Base-by-base conservation (phyloP, 2,113 vertebrate genomes). In the Nothobranchius furzeri region DNA sequence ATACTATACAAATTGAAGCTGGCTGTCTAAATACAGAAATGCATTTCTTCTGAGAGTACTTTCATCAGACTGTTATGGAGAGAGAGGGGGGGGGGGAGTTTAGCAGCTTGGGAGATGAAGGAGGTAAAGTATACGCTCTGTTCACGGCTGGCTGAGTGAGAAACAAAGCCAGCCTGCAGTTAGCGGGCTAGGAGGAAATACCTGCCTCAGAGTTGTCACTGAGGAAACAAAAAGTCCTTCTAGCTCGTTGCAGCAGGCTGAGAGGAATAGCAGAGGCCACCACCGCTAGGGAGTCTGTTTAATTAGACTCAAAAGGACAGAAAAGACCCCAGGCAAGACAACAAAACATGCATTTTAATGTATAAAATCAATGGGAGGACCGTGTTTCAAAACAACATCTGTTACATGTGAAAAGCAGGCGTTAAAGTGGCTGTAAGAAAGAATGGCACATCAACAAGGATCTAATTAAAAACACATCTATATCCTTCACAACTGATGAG, bases 101-200 rank as follows among this genome's bases (percentile, higher is more conserved):
- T 36, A 79, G 51, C 25, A 65, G 64, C 75, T 81, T 35, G 1
- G 68, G 56, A 86, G 81, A 83, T 81, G 56, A 76, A 72, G 64
- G 64, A 76, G 58, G 57, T 35, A 64, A 68, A 81, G 46, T 53
- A 52, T 64, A 65, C 68, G 68, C 58, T 46, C 48, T 60, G 76
- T 53, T 81, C 75, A 85, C 56, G 79, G 74, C 61, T 74, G 78
- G 77, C 78, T 79, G 82, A 63, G 70, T 75, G 70, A 71, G 80
- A 86, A 87, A 82, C 87, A 88, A 83, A 82, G 72, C 69, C 54
- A 43, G 62, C 73, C 73, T 75, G 74, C 37, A 36, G 85, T 84
- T 79, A 60, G 74, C 20, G 30, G 72, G 60, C 77, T 42, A 56
- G 49, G 67, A 82, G 77, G 75, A 76, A 61, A 78, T 64, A 79